Evolutionary conservation across 2,888 invertebrate species (phyloP).

Genomic region (Philaethria dido): DNA sequence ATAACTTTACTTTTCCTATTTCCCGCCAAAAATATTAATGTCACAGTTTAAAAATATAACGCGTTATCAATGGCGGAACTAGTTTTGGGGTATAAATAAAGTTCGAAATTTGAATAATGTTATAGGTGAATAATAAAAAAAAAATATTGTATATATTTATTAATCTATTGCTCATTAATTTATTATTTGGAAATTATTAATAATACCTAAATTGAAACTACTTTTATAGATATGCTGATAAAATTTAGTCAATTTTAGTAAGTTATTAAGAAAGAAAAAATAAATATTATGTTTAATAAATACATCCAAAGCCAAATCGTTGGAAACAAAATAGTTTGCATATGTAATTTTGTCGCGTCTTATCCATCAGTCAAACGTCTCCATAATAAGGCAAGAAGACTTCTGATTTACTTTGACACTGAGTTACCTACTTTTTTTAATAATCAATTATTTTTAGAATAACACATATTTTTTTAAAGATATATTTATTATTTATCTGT

Average conservation of each 20-base stretch:
- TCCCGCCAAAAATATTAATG: constrained; percentile 5
- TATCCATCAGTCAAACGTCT: constrained; percentile 36
- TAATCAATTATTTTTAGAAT: neutral
- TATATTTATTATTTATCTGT: neutral
- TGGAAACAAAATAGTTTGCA: constrained; percentile 1
- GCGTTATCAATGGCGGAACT: no score
- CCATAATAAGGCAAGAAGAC: neutral
- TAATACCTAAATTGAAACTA: no score
- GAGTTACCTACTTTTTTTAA: neutral
- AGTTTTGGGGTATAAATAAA: no score
- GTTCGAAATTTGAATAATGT: no score
- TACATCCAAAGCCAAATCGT: neutral
- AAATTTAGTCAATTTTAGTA: no score
- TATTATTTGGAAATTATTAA: neutral
- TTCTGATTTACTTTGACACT: constrained; percentile 11
- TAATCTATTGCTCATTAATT: neutral
- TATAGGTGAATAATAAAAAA: no score
- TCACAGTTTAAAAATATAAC: neutral
- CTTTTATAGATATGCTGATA: no score
- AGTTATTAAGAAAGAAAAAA: neutral
- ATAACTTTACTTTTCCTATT: neutral
- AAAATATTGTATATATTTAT: no score
- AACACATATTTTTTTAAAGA: neutral
- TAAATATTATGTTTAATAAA: neutral
- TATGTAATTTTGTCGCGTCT: constrained; percentile 30